A percentile compares a stretch with the other conserved stretches of the same genome.
These are phyloP conservation scores for Ptiloglossa arizonensis DNA, from an alignment of 1,140 invertebrate species.

Conservation along the genomic window DNA sequence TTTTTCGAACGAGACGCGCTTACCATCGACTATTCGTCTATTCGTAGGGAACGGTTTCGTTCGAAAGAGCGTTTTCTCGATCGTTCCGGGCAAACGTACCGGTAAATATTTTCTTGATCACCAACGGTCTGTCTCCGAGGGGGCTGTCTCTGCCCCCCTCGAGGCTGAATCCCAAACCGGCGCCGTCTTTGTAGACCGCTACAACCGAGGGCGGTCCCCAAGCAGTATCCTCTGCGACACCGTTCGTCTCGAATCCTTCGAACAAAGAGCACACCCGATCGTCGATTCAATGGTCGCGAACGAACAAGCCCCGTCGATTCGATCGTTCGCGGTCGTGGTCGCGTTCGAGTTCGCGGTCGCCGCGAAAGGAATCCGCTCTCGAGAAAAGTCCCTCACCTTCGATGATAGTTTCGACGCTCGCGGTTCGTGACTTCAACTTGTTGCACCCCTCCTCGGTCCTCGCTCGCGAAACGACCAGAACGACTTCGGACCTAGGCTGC, in stretches of 20 bases:
- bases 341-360: too few species aligned
- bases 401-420: conserved; percentile 75
- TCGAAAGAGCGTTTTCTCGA: too few species aligned
- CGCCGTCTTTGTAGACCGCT: conserved; percentile 91
- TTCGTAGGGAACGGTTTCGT: too few species aligned
- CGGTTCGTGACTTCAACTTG: conserved; percentile 66
- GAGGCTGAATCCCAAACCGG: conserved; percentile 95
- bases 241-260: conserved; percentile 71
- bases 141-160: conserved; percentile 96
- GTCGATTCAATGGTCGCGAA: neutral
- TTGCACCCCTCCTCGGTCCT: conserved; percentile 70
- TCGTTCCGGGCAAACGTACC: too few species aligned
- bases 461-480: conserved; percentile 85
- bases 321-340: too few species aligned
- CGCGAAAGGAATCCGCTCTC: neutral
- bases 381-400: conserved; percentile 66
- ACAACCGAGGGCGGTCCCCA: conserved; percentile 82
- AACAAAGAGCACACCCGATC: neutral
- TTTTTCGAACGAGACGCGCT: too few species aligned
- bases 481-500: conserved; percentile 86
- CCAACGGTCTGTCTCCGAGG: conserved; percentile 91
- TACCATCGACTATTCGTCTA: too few species aligned
- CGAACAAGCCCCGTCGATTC: too few species aligned
- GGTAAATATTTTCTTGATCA: conserved; percentile 95
- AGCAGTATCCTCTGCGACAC: conserved; percentile 65